Evolutionary conservation across 2,888 invertebrate species (phyloP).

Genomic region (Oligia strigilis): DNA sequence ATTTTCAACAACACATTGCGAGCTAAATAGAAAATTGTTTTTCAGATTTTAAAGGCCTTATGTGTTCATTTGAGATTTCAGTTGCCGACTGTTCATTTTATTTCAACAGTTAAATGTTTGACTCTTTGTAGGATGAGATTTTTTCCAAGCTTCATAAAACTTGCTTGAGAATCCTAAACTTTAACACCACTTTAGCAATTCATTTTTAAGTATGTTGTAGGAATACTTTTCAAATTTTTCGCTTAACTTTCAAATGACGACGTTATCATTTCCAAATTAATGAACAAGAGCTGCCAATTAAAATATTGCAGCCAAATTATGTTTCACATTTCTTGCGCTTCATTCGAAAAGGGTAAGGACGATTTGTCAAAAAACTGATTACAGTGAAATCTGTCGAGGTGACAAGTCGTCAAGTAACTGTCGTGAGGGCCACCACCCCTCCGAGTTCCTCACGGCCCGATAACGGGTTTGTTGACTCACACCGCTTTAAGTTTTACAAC

Average conservation of each 20-base stretch:
- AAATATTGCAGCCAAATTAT: slow-evolving; percentile 57
- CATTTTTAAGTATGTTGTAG: slow-evolving; percentile 30
- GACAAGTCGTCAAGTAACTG: slow-evolving; percentile 74
- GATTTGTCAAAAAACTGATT: slow-evolving; percentile 81
- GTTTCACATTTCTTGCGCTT: slow-evolving; percentile 52
- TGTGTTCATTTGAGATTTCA: slow-evolving; percentile 36
- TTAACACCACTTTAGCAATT: slow-evolving; percentile 38
- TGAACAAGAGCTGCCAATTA: slow-evolving; percentile 53
- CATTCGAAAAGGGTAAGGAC: slow-evolving; percentile 62
- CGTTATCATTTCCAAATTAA: slow-evolving; percentile 50
- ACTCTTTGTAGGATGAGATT: slow-evolving; percentile 18
- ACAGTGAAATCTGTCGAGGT: slow-evolving; percentile 78
- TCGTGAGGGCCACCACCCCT: slow-evolving; percentile 57
- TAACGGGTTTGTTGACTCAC: slow-evolving; percentile 57
- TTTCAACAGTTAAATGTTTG: slow-evolving; percentile 32
- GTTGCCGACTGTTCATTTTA: slow-evolving; percentile 36
- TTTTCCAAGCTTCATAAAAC: slow-evolving; percentile 37
- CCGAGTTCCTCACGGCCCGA: slow-evolving; percentile 44
- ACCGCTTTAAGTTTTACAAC: slow-evolving; percentile 50
- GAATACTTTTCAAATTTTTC: slow-evolving; percentile 31
- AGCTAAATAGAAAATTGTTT: slow-evolving; percentile 71
- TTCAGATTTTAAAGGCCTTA: slow-evolving; percentile 44
- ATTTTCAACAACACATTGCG: slow-evolving; percentile 73
- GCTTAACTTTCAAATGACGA: slow-evolving; percentile 31
- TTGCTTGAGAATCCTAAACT: slow-evolving; percentile 28